A percentile compares a stretch with the other conserved stretches of the same genome.
Evolutionary conservation across 1,140 invertebrate genomes (phyloP).

Genomic region (Heliconius congener): DNA sequence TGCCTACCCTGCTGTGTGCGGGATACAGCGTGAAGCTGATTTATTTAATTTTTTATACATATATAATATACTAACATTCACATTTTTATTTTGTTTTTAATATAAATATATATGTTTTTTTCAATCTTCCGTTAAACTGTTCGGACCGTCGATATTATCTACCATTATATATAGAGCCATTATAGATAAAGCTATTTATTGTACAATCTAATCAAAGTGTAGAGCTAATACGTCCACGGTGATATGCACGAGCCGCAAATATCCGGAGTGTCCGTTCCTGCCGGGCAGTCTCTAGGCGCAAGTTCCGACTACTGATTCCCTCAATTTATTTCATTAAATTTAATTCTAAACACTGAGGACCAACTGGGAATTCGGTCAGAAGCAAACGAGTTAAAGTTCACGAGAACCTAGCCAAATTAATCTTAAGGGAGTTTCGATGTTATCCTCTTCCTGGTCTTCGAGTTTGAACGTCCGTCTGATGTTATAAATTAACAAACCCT

Average conservation of each 20-base stretch:
- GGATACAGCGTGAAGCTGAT: too few relatives aligned
- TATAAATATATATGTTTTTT: too few relatives aligned
- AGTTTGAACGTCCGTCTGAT: constrained; percentile 61
- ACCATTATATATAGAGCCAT: too few relatives aligned
- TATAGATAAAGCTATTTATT: neutral
- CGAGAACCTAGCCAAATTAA: constrained; percentile 76
- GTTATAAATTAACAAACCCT: constrained; percentile 79
- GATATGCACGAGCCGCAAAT: constrained; percentile 40
- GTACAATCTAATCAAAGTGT: neutral
- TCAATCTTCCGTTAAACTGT: too few relatives aligned
- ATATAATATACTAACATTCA: too few relatives aligned
- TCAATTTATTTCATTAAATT: constrained; percentile 80
- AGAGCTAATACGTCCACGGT: constrained; percentile 35
- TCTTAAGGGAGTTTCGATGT: constrained; percentile 80
- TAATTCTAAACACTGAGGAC: constrained; percentile 73
- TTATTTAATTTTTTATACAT: too few relatives aligned
- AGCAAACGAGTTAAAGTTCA: constrained; percentile 78
- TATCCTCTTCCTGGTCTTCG: constrained; percentile 67
- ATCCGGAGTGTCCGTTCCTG: constrained; percentile 46
- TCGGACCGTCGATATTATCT: neutral
- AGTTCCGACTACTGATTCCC: constrained; percentile 67
- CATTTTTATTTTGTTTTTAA: too few relatives aligned
- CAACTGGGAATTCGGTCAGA: constrained; percentile 75
- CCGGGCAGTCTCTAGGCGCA: constrained; percentile 42
- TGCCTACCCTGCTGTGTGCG: too few relatives aligned